Evolutionary conservation across 2,888 invertebrate species (phyloP).

Genomic region (Drosophila colorata): DNA sequence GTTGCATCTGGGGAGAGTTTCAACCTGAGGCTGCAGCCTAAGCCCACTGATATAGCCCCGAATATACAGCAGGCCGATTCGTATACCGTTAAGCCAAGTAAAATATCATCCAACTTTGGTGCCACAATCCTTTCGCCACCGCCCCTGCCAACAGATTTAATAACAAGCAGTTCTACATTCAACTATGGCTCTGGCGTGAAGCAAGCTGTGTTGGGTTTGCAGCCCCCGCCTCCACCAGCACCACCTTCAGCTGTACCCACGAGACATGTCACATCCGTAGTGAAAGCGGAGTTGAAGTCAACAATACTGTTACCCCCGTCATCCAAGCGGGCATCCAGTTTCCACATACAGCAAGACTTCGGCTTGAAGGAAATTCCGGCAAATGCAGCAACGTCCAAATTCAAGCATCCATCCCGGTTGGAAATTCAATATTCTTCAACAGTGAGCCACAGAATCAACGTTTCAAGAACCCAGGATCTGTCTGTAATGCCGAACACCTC

Average conservation of each 20-base stretch:
- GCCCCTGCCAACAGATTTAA: not conserved
- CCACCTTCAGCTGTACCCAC: not conserved
- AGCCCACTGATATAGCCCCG: not conserved
- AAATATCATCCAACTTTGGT: not conserved
- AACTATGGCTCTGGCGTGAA: not conserved
- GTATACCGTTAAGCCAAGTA: not conserved
- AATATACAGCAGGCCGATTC: not conserved
- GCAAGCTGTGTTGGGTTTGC: slow-evolving; percentile 2
- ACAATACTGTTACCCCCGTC: not conserved
- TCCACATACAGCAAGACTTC: not conserved
- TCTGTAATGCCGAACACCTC: not conserved
- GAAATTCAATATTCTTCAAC: not conserved
- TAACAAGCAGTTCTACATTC: not conserved
- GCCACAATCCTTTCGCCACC: not conserved
- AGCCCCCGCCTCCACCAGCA: slow-evolving; percentile 2
- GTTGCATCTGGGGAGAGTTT: slow-evolving; percentile 53
- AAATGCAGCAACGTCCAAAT: not conserved
- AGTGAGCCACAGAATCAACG: not conserved
- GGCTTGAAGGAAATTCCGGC: not conserved
- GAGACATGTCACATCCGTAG: not conserved
- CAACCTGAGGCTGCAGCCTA: slow-evolving; percentile 10
- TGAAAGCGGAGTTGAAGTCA: not conserved
- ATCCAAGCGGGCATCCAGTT: not conserved
- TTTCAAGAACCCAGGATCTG: not conserved
- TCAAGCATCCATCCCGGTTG: not conserved